Base-by-base conservation (phyloP, 2,113 vertebrate genomes). In the Lethenteron camtschaticum region DNA sequence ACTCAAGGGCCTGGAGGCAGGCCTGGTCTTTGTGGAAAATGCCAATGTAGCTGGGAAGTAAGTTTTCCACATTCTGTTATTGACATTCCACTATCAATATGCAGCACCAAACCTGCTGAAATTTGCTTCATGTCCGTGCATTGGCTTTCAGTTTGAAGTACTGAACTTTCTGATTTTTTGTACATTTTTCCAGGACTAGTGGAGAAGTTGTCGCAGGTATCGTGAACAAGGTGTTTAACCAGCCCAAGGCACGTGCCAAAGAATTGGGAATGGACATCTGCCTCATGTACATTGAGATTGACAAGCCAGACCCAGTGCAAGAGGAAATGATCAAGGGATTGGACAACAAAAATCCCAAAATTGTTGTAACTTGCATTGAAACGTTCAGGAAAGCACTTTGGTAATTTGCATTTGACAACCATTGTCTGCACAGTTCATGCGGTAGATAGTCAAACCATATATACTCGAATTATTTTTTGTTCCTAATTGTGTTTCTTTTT, bases 191-290 rank as follows among this genome's bases (percentile, higher is more conserved):
- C 79, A 99, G 92, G 79, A 91, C 92, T 41, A 82, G 88, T 1
- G 90, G 90, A 56, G 94, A 99, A 78, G 92, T 95, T 73, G 88
- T 91, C 1, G 90, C 88, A 3, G 94, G 90, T 57, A 90, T 99
- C 71, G 90, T 99, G 76, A 85, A 86, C 79, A 99, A 99, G 82
- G 94, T 96, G 12, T 96, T 96, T 79, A 99, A 96, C 78, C 92
- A 96, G 72, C 92, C 94, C 16, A 99, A 99, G 80, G 90, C 86
- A 55, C 87, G 83, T 76, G 92, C 94, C 41, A 99, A 99, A 77
- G 94, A 99, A 69, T 80, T 99, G 56, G 92, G 94, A 55, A 70
- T 75, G 3, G 89, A 96, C 71, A 99, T 99, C 76, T 96, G 90
- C 76, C 76, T 99, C 55, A 92, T 86, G 86, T 99, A 90, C 73